Conservation (phyloP, 2,797 vertebrate species). For the Argyrosomus regius region DNA sequence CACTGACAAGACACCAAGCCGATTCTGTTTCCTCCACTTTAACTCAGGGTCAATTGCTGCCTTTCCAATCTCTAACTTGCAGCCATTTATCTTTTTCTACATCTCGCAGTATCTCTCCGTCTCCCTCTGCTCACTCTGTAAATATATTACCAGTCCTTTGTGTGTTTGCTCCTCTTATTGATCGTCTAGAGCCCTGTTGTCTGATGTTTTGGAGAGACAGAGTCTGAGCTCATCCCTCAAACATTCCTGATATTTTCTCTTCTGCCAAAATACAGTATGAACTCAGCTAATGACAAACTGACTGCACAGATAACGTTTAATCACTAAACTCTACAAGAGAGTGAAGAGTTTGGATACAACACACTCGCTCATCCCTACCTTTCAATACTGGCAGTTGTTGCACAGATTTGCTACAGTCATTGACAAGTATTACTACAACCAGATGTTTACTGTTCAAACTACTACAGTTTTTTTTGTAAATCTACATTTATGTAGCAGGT, state of each 20-base stretch:
- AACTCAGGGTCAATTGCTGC: slow-evolving; percentile 52
- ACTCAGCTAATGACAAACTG: slow-evolving; percentile 49
- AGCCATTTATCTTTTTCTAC: slow-evolving; percentile 51
- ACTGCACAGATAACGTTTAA: slow-evolving; percentile 35
- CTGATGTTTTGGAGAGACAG: slow-evolving; percentile 55
- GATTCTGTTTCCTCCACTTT: slow-evolving; percentile 38
- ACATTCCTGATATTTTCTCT: slow-evolving; percentile 58
- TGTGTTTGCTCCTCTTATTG: slow-evolving; percentile 75
- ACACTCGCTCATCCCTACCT: background rate
- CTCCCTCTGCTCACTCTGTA: slow-evolving; percentile 63
- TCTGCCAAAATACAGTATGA: background rate
- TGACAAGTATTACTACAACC: background rate
- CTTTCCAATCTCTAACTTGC: slow-evolving; percentile 39
- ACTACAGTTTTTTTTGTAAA: too few relatives aligned
- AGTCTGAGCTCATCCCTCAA: slow-evolving; percentile 64
- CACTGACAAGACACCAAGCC: slow-evolving; percentile 33
- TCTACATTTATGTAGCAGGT: too few relatives aligned
- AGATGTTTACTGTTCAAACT: too few relatives aligned
- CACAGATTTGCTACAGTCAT: background rate
- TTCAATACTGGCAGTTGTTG: background rate
- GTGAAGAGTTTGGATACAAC: background rate
- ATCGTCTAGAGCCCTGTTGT: slow-evolving; percentile 79
- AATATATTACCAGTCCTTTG: slow-evolving; percentile 67
- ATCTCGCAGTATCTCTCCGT: slow-evolving; percentile 25
- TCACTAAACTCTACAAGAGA: background rate